A percentile compares a stretch with the other conserved stretches of the same genome.
Conservation (phyloP, 2,113 vertebrate species). For the Syngnathus typhle region DNA sequence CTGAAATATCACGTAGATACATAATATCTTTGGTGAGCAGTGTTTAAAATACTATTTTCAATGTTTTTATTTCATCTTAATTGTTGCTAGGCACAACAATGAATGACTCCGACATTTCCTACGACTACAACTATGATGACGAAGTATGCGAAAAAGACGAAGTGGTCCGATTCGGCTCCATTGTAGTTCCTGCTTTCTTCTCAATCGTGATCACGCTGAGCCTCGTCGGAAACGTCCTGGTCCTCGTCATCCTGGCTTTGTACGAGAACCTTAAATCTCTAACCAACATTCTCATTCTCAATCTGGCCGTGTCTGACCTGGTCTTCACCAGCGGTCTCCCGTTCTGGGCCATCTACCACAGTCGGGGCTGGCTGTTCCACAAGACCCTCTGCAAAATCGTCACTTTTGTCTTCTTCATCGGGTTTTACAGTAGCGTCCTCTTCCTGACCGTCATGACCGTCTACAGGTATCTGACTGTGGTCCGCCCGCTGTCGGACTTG, state of each 20-base stretch:
- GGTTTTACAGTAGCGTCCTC: conserved; percentile 83
- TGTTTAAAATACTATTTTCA: no score
- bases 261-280: conserved; percentile 80
- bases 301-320: conserved; percentile 83
- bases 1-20: no score
- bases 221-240: conserved; percentile 79
- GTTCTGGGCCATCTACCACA: conserved; percentile 73
- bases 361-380: conserved; percentile 76
- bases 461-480: conserved; percentile 78
- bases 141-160: conserved; percentile 65
- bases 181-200: conserved; percentile 69
- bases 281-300: conserved; percentile 86
- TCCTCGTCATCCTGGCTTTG: conserved; percentile 77
- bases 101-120: neutral
- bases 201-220: conserved; percentile 74
- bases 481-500: conserved; percentile 70
- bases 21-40: no score
- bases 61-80: neutral
- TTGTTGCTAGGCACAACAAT: conserved; percentile 28
- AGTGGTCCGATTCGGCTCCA: conserved; percentile 53
- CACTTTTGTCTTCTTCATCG: conserved; percentile 76
- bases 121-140: fast-evolving
- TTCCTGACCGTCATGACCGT: conserved; percentile 83
- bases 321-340: conserved; percentile 80
- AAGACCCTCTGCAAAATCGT: conserved; percentile 73